Evolutionary conservation across 2,797 vertebrate species (phyloP).

Genomic region (Florisuga fusca): DNA sequence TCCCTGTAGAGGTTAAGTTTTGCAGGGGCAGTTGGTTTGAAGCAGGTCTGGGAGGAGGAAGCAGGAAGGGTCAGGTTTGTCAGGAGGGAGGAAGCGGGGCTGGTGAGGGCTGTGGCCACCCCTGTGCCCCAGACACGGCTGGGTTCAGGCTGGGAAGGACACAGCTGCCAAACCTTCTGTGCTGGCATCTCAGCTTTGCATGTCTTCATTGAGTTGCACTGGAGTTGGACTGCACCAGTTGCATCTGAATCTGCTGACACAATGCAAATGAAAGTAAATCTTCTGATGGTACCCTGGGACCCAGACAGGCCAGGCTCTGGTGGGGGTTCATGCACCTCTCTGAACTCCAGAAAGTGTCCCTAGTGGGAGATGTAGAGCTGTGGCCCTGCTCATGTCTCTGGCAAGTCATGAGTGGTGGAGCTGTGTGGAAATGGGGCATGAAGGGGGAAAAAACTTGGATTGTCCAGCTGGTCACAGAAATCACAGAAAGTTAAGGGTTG

Average conservation of each 20-base stretch:
- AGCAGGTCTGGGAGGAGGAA: background rate
- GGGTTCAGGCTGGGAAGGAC: fast-evolving
- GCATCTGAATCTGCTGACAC: background rate
- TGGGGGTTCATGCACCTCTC: fast-evolving
- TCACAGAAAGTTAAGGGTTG: too few relatives aligned
- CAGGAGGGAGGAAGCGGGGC: background rate
- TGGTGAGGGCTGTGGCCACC: background rate
- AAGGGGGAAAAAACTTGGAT: background rate
- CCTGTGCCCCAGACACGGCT: fast-evolving
- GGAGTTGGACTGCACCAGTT: background rate
- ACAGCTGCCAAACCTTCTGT: background rate
- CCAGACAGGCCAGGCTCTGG: background rate
- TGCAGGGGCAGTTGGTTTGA: background rate
- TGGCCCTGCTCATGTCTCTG: background rate
- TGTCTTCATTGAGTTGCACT: fast-evolving
- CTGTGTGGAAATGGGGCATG: background rate
- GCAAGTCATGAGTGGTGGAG: fast-evolving
- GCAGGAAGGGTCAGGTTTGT: background rate
- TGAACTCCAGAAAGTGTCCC: background rate
- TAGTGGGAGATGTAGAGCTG: background rate
- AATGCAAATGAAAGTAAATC: background rate
- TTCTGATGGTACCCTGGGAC: background rate
- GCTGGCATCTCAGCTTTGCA: background rate
- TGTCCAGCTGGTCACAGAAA: background rate
- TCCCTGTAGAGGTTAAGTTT: background rate